Percentiles rank a stretch among this genome's conserved stretches.
phyloP scores from a whole-genome alignment of 2,888 invertebrate species.

The Lingula anatina region DNA sequence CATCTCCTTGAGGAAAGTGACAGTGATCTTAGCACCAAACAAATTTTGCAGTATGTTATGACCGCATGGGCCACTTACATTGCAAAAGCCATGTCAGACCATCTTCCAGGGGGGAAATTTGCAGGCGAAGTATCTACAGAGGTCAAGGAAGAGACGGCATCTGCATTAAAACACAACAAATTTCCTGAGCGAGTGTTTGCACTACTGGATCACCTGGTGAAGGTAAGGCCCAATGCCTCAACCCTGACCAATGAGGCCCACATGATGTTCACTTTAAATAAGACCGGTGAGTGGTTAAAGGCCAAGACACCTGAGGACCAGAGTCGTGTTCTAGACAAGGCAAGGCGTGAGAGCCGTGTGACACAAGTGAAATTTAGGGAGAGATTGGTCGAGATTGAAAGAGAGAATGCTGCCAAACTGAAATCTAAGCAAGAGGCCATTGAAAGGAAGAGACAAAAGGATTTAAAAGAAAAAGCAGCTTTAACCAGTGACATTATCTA shows the following conservation, averaged over 20 bases:
- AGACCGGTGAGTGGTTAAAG: slow-evolving; percentile 1
- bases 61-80: background rate
- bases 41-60: slow-evolving; percentile 3
- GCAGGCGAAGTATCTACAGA: slow-evolving; percentile 3
- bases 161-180: slow-evolving; percentile 5
- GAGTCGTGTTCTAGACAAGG: slow-evolving; percentile 1
- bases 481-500: slow-evolving; percentile 5
- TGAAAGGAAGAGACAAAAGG: slow-evolving; percentile 3
- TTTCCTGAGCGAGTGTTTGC: slow-evolving; percentile 1
- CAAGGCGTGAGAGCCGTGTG: background rate
- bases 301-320: background rate
- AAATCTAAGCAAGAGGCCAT: slow-evolving; percentile 3
- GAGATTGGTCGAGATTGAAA: slow-evolving; percentile 2
- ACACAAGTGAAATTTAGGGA: slow-evolving; percentile 3
- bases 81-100: background rate
- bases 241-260: background rate
- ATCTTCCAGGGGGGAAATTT: slow-evolving; percentile 5
- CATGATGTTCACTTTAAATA: slow-evolving; percentile 1
- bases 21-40: slow-evolving; percentile 1
- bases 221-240: background rate
- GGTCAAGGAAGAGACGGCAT: slow-evolving; percentile 3
- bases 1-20: slow-evolving; percentile 2
- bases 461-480: slow-evolving; percentile 5
- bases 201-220: background rate
- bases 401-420: background rate